phyloP scores from a whole-genome alignment of 2,797 vertebrate species.

The Pseudochirops corinnae region DNA sequence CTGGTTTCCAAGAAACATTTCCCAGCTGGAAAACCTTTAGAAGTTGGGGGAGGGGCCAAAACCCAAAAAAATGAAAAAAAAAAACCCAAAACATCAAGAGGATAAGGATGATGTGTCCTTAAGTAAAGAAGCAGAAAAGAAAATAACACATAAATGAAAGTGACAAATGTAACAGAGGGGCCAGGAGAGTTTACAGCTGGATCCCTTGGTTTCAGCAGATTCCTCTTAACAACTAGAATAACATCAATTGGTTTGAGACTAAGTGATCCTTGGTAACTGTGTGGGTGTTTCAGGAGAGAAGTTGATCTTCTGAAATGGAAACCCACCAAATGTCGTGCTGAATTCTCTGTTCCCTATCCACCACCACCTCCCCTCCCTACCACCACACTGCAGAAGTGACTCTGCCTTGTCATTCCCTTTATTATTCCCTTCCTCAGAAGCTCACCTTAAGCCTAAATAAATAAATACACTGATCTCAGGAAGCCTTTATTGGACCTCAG shows the following conservation, averaged over 20 bases:
- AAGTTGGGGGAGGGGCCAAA: slow-evolving; percentile 15
- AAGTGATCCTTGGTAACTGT: not conserved
- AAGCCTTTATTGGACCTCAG: not conserved
- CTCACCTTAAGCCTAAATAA: slow-evolving; percentile 1
- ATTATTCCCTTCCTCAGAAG: not conserved
- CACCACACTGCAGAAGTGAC: slow-evolving; percentile 20
- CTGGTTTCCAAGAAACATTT: slow-evolving; percentile 60
- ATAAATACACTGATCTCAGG: not conserved
- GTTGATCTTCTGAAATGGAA: slow-evolving; percentile 31
- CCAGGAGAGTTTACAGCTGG: slow-evolving; percentile 56
- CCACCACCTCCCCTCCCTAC: not conserved
- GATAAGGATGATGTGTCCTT: slow-evolving; percentile 69
- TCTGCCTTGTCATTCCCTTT: slow-evolving; percentile 21
- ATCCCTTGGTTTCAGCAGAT: slow-evolving; percentile 52
- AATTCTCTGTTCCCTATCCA: slow-evolving; percentile 6
- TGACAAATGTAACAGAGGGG: slow-evolving; percentile 55
- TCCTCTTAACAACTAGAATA: slow-evolving; percentile 52
- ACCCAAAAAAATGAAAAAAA: not conserved
- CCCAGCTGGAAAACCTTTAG: slow-evolving; percentile 70
- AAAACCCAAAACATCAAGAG: slow-evolving; percentile 58
- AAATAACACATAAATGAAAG: slow-evolving; percentile 64
- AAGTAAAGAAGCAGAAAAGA: slow-evolving; percentile 64
- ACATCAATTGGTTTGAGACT: slow-evolving; percentile 55
- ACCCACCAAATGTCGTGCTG: slow-evolving; percentile 44
- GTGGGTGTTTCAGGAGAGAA: slow-evolving; percentile 45